Conservation (phyloP, 2,888 invertebrate species). For the Ceramica pisi region DNA sequence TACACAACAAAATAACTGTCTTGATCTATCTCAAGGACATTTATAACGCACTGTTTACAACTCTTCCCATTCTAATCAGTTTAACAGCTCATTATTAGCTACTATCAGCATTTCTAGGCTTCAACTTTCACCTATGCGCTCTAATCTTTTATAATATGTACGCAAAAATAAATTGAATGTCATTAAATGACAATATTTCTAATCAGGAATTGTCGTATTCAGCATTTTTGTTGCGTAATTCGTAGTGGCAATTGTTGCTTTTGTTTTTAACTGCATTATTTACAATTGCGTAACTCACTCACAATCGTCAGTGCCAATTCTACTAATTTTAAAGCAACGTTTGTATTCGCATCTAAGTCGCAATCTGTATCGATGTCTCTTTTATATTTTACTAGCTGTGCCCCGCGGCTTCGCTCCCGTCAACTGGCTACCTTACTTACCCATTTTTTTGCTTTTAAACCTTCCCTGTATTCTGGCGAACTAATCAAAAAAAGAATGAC, state of each 20-base stretch:
- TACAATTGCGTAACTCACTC: too few relatives aligned
- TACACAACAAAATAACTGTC: slow-evolving; percentile 2
- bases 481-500: too few relatives aligned
- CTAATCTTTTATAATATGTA: not conserved
- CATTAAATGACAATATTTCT: slow-evolving; percentile 11
- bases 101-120: slow-evolving; percentile 32
- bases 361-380: too few relatives aligned
- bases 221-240: slow-evolving; percentile 3
- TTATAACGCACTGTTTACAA: slow-evolving; percentile 34
- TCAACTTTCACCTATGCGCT: slow-evolving; percentile 42
- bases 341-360: too few relatives aligned
- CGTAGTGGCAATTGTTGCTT: not conserved
- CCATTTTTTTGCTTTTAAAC: too few relatives aligned
- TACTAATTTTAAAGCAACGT: too few relatives aligned
- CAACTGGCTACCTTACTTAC: too few relatives aligned
- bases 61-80: slow-evolving; percentile 15
- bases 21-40: slow-evolving; percentile 26
- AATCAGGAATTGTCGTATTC: slow-evolving; percentile 6
- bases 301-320: too few relatives aligned
- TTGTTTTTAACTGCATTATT: not conserved
- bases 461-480: too few relatives aligned
- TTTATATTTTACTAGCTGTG: too few relatives aligned
- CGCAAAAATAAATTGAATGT: slow-evolving; percentile 17
- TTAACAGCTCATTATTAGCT: not conserved
- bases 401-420: too few relatives aligned